Percentiles rank a stretch among this genome's conserved stretches.
Conservation (phyloP, 2,888 invertebrate genomes). For the Portevinia maculata region DNA sequence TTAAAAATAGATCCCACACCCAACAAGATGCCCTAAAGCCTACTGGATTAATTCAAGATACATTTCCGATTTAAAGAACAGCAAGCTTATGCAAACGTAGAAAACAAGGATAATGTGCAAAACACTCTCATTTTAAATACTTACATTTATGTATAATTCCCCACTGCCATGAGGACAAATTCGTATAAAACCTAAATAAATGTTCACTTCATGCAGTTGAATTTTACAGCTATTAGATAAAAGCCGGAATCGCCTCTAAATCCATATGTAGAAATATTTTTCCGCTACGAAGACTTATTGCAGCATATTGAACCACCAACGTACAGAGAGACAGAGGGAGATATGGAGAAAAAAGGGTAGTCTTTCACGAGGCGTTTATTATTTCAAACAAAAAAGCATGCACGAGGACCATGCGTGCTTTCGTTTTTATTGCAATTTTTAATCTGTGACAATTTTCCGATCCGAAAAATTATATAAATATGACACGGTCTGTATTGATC, state of each 20-base stretch:
- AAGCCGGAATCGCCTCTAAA: slow-evolving; percentile 16
- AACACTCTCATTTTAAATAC: neutral
- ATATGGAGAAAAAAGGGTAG: neutral
- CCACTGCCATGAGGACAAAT: neutral
- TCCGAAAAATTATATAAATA: slow-evolving; percentile 24
- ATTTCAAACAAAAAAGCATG: slow-evolving; percentile 5
- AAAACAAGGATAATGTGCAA: slow-evolving; percentile 18
- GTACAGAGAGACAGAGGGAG: neutral
- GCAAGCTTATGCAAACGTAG: neutral
- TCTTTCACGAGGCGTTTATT: neutral
- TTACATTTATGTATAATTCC: neutral
- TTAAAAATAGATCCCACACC: neutral
- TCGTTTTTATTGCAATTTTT: slow-evolving; percentile 25
- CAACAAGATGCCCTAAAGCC: neutral
- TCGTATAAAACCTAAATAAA: slow-evolving; percentile 25
- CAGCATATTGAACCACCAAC: slow-evolving; percentile 3
- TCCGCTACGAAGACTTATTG: slow-evolving; percentile 27
- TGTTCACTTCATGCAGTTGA: neutral
- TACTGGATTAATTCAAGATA: slow-evolving; percentile 42
- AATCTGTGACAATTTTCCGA: slow-evolving; percentile 34
- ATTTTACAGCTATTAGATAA: neutral
- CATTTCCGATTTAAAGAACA: slow-evolving; percentile 21
- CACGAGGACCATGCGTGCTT: slow-evolving; percentile 2
- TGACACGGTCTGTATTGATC: slow-evolving; percentile 14
- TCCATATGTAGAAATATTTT: slow-evolving; percentile 36